A percentile compares a stretch with the other conserved stretches of the same genome.
Evolutionary conservation across 2,888 invertebrate genomes (phyloP).

Genomic region (Arge pagana): DNA sequence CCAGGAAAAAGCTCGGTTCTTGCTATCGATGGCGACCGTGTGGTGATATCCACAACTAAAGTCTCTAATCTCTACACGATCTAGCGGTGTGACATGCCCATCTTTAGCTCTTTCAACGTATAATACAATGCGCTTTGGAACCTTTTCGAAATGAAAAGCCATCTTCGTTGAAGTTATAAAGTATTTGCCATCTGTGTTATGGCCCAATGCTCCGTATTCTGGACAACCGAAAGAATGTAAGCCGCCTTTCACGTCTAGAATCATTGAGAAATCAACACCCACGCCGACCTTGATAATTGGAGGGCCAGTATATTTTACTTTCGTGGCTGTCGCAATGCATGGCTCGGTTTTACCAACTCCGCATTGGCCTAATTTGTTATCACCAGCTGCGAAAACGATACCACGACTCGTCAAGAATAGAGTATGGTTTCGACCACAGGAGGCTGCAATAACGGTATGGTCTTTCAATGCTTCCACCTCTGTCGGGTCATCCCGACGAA

Average conservation of each 20-base stretch:
- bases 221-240: conserved; percentile 91
- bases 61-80: conserved; percentile 85
- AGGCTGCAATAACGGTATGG: conserved; percentile 82
- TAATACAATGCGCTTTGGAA: conserved; percentile 81
- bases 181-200: conserved; percentile 94
- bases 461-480: conserved; percentile 75
- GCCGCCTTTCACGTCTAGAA: conserved; percentile 86
- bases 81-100: conserved; percentile 80
- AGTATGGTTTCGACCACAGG: conserved; percentile 86
- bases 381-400: conserved; percentile 86
- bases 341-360: conserved; percentile 73
- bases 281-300: conserved; percentile 88
- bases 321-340: conserved; percentile 59
- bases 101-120: conserved; percentile 89
- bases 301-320: conserved; percentile 76
- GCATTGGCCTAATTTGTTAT: conserved; percentile 91
- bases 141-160: conserved; percentile 82
- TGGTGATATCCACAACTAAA: conserved; percentile 92
- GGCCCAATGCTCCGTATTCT: conserved; percentile 91
- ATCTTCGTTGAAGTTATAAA: conserved; percentile 89
- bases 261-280: conserved; percentile 91
- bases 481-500: conserved; percentile 76
- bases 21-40: conserved; percentile 86
- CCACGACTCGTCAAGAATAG: conserved; percentile 86
- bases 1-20: conserved; percentile 91